Evolutionary conservation across 2,888 invertebrate species (phyloP).

Genomic region (Erebia aethiops): DNA sequence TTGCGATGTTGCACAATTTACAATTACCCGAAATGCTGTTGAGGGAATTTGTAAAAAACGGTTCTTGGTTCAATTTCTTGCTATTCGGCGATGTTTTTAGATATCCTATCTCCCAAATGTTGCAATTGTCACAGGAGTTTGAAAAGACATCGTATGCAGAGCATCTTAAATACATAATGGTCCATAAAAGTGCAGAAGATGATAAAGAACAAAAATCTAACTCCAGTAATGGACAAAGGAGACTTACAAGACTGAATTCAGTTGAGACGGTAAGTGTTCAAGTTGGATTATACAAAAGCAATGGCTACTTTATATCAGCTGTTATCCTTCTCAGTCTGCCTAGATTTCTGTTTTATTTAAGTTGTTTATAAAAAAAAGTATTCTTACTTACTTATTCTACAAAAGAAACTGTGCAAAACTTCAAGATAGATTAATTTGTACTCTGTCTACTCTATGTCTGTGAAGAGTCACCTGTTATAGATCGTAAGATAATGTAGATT

Average conservation of each 20-base stretch:
- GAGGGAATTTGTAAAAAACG: constrained; percentile 81
- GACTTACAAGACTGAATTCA: constrained; percentile 66
- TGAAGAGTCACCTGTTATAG: no score
- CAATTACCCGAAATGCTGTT: constrained; percentile 84
- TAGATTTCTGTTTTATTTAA: no score
- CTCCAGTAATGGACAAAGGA: constrained; percentile 64
- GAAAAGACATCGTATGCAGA: constrained; percentile 82
- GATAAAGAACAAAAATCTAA: constrained; percentile 69
- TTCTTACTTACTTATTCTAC: no score
- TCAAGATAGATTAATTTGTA: no score
- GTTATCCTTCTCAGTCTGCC: no score
- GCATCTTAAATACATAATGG: constrained; percentile 82
- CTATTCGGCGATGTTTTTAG: constrained; percentile 87
- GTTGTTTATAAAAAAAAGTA: no score
- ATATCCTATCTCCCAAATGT: constrained; percentile 85
- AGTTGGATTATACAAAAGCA: background rate
- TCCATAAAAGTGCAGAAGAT: constrained; percentile 69
- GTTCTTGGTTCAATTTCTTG: constrained; percentile 88
- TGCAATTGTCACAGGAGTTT: constrained; percentile 82
- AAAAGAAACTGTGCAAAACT: no score
- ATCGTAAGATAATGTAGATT: no score
- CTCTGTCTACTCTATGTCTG: no score
- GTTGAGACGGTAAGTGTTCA: constrained; percentile 65
- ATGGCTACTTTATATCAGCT: no score
- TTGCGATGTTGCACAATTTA: constrained; percentile 82